Conservation (phyloP, 2,797 vertebrate genomes). For the Eulemur rubriventer region DNA sequence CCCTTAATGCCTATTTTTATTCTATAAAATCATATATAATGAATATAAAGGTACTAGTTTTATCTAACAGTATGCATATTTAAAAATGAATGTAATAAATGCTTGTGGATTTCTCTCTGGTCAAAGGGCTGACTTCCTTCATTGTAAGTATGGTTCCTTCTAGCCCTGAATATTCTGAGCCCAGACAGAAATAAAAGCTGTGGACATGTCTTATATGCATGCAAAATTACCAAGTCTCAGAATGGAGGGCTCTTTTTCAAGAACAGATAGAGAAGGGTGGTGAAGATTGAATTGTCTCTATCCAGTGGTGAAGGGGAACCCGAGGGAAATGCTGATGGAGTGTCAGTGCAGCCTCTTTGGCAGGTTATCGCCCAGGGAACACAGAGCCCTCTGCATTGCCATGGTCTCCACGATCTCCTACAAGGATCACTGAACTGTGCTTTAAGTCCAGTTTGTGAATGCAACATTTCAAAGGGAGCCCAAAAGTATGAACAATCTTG, state of each 20-base stretch:
- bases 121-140: background rate
- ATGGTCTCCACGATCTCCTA: rapidly evolving
- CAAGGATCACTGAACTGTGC: background rate
- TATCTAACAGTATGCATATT: background rate
- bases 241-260: background rate
- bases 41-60: background rate
- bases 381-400: rapidly evolving
- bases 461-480: background rate
- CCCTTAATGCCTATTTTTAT: background rate
- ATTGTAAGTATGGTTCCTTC: background rate
- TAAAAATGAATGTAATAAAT: background rate
- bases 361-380: background rate
- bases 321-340: background rate
- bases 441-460: background rate
- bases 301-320: background rate
- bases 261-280: background rate
- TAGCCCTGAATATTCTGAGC: background rate
- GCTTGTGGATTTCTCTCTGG: background rate
- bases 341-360: rapidly evolving
- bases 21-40: background rate
- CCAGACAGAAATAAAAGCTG: background rate
- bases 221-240: background rate
- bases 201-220: background rate
- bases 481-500: background rate
- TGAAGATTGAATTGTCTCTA: background rate